Base-by-base conservation (phyloP, 1,140 invertebrate genomes). In the Drosophila serrata region DNA sequence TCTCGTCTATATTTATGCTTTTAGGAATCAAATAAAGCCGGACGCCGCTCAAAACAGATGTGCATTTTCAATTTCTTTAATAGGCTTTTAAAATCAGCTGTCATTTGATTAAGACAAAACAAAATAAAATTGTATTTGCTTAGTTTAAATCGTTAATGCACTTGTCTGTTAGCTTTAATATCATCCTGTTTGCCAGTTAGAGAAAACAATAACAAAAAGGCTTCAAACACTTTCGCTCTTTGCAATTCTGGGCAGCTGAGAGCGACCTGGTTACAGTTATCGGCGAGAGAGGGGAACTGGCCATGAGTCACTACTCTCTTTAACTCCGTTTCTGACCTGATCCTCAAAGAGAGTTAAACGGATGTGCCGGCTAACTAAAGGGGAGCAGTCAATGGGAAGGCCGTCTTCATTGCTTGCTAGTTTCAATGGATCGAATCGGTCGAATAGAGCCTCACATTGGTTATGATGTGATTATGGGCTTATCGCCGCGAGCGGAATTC, bases 251-350 rank as follows among this genome's bases (percentile, higher is more conserved):
- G 29, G 15, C 56, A 35, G 40, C 33, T 22, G 24, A 61, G 58
- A 73, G 24, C 35, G 33, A 57, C 56, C n/a, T 58, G 40, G 48
- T 49, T 62, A 79, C 48, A 85, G 64, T 82, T 86, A 86, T 87
- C 82, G 74, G 67, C 31, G n/a, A 24, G 29, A 45, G 24, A 29
- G 13, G 22, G 39, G 3, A 22, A 49, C 59, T 37, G 53, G 43
- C 48, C 45, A 56, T 82, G 79, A 87, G 61, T 86, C 82, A 86
- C 31, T 72, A 46, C 56, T 48, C 68, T 69, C 56, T 81, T 62
- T 55, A 45, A 39, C 39, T 37, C 3, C 8, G 12, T 45, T 63
- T 51, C 46, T 45, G 70, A 35, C 48, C 19, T 55, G 82, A 82
- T 85, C 79, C 58, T 48, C 31, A 12, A 53, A 57, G 48, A 63